Conservation (phyloP, 2,797 vertebrate genomes). For the Acanthiza pusilla region DNA sequence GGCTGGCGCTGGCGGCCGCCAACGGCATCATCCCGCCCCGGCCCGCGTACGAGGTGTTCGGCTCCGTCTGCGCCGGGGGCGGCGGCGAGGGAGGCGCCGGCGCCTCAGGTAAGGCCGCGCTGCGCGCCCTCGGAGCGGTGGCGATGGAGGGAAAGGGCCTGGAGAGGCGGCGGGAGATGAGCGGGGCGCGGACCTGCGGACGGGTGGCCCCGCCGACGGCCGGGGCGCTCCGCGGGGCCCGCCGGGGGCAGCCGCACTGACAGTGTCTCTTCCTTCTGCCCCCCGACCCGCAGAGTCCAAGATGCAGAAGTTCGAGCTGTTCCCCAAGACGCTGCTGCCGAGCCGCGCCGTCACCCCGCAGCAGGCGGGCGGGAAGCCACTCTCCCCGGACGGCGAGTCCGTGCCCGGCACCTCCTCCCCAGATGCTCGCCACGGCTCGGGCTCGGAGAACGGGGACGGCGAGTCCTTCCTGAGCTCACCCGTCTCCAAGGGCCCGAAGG, state of each 20-base stretch:
- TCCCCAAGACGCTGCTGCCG: constrained; percentile 85
- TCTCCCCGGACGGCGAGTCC: constrained; percentile 87
- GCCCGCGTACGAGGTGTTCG: constrained; percentile 91
- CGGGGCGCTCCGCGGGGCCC: background rate
- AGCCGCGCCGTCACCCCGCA: constrained; percentile 79
- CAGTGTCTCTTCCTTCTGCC: background rate
- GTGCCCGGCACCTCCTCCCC: constrained; percentile 87
- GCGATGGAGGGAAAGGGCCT: no score
- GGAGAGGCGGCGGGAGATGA: background rate
- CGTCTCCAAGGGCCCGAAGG: constrained; percentile 81
- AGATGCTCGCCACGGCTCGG: constrained; percentile 86
- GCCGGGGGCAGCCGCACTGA: background rate
- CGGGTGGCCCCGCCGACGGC: background rate
- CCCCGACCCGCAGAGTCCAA: constrained; percentile 78
- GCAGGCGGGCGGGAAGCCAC: constrained; percentile 81
- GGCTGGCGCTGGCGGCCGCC: constrained; percentile 92
- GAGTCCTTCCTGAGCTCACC: constrained; percentile 92
- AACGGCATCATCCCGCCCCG: constrained; percentile 96
- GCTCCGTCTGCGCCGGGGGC: constrained; percentile 81
- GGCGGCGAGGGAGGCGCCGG: constrained; percentile 75
- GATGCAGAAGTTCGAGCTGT: constrained; percentile 94
- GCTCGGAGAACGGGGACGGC: constrained; percentile 93
- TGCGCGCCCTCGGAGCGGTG: background rate
- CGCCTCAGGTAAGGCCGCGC: constrained; percentile 47
- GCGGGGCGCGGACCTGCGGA: background rate